phyloP scores from a whole-genome alignment of 2,797 vertebrate species.

The Chromis chromis region DNA sequence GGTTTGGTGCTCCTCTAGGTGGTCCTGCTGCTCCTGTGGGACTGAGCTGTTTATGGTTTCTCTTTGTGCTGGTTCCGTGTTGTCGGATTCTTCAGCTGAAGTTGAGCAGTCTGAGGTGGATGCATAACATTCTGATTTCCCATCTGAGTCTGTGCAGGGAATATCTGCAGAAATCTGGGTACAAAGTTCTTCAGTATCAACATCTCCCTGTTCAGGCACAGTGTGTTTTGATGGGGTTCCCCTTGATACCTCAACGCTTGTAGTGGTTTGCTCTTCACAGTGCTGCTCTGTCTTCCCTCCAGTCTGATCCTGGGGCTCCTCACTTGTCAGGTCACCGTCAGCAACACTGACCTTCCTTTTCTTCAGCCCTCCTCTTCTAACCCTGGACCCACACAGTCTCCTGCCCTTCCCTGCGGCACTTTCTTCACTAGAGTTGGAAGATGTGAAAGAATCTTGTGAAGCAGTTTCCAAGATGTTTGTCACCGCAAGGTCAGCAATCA shows the following conservation, averaged over 20 bases:
- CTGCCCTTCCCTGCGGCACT: background rate
- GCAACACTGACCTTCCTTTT: slow-evolving; percentile 50
- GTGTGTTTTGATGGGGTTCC: background rate
- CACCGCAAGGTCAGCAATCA: background rate
- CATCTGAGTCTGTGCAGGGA: slow-evolving; percentile 4
- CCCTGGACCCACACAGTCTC: background rate
- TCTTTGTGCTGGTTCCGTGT: background rate
- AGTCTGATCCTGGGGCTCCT: slow-evolving; percentile 21
- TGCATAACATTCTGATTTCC: slow-evolving; percentile 14
- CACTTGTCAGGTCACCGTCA: background rate
- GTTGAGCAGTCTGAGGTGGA: slow-evolving; percentile 3
- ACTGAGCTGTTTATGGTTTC: slow-evolving; percentile 1
- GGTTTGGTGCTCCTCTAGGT: slow-evolving; percentile 22
- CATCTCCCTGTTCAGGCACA: slow-evolving; percentile 4
- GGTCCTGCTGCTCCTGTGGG: slow-evolving; percentile 6
- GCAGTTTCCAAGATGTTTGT: slow-evolving; percentile 9
- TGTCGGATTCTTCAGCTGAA: slow-evolving; percentile 14
- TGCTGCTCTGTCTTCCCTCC: slow-evolving; percentile 4
- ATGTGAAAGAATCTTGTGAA: slow-evolving; percentile 12
- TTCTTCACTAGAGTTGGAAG: background rate
- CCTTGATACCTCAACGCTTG: background rate
- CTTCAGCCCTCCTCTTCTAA: slow-evolving; percentile 32
- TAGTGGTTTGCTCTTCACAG: slow-evolving; percentile 35
- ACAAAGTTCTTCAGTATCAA: slow-evolving; percentile 11
- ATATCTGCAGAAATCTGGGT: slow-evolving; percentile 2